A percentile compares a stretch with the other conserved stretches of the same genome.
Evolutionary conservation across 1,140 invertebrate genomes (phyloP).

Genomic region (Bombus impatiens): DNA sequence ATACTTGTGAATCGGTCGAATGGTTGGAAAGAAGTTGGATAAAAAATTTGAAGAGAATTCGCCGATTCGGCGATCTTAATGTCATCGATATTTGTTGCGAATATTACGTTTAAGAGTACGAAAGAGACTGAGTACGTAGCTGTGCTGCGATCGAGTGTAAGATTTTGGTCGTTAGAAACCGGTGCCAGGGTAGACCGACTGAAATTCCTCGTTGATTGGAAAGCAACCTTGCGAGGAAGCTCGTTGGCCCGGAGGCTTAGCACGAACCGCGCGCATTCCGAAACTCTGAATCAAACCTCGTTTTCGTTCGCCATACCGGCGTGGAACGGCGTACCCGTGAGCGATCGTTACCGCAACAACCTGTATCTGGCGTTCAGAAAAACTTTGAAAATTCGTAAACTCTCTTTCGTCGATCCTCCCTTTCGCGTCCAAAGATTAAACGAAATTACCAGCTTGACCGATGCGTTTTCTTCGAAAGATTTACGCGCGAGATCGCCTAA

Average conservation of each 20-base stretch:
- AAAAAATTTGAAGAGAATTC: neutral
- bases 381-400: slow-evolving; percentile 12
- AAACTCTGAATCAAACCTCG: slow-evolving; percentile 64
- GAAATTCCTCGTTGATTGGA: slow-evolving; percentile 68
- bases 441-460: slow-evolving; percentile 16
- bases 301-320: neutral
- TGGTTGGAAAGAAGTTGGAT: neutral
- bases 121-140: neutral
- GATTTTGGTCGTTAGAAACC: neutral
- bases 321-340: slow-evolving; percentile 29
- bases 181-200: slow-evolving; percentile 25
- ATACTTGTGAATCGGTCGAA: neutral
- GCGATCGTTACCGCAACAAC: neutral
- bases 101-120: neutral
- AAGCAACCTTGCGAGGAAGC: slow-evolving; percentile 64
- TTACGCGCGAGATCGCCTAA: neutral
- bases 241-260: slow-evolving; percentile 60
- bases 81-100: neutral
- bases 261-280: slow-evolving; percentile 70
- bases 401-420: neutral
- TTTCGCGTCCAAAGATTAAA: neutral
- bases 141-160: neutral
- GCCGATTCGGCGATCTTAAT: neutral
- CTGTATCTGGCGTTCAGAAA: neutral
- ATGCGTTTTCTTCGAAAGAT: neutral